Evolutionary conservation across 2,113 vertebrate genomes (phyloP).

Genomic region (Ceratotherium simum): DNA sequence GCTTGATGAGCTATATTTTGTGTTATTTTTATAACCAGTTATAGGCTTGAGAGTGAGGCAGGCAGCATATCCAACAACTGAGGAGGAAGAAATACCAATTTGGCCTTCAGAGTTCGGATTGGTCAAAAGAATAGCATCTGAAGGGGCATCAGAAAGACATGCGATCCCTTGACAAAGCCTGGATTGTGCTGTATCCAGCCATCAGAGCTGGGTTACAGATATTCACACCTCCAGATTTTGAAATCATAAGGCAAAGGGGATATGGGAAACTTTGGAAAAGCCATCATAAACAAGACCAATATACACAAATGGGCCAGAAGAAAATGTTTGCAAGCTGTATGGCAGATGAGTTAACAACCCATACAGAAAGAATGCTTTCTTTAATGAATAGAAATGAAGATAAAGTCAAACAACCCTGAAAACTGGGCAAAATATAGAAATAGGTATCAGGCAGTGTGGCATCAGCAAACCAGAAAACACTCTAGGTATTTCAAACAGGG

Average conservation of each 20-base stretch:
- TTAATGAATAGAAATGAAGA: background rate
- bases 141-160: background rate
- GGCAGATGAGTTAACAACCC: background rate
- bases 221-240: background rate
- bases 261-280: background rate
- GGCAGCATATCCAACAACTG: background rate
- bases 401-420: background rate
- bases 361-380: background rate
- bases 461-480: background rate
- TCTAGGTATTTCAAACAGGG: background rate
- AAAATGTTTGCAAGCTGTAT: background rate
- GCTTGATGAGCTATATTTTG: background rate
- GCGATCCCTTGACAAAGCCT: fast-evolving
- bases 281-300: background rate
- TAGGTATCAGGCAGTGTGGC: background rate
- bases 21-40: background rate
- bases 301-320: background rate
- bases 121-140: too few relatives aligned
- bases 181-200: background rate
- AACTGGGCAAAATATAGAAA: background rate
- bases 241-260: background rate
- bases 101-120: background rate
- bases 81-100: background rate
- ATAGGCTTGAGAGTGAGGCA: background rate
- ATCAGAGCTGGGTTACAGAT: background rate